These are phyloP conservation scores for Periophthalmodon schlosseri DNA, from an alignment of 2,113 vertebrate species.

Conservation along the genomic window DNA sequence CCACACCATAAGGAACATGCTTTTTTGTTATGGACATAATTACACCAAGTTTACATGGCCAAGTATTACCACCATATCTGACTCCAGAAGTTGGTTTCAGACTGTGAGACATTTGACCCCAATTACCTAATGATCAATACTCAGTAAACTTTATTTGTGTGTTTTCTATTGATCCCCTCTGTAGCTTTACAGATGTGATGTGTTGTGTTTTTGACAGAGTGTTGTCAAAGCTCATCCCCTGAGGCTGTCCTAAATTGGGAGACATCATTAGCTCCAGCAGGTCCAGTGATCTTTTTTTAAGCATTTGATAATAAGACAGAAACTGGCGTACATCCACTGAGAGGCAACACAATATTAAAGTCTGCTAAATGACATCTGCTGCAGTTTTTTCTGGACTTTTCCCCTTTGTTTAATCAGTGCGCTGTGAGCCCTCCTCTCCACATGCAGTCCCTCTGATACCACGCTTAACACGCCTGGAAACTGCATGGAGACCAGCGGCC, in stretches of 20 bases:
- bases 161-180: not conserved
- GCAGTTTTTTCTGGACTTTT: conserved; percentile 40
- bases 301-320: conserved; percentile 64
- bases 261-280: conserved; percentile 56
- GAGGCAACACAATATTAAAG: conserved; percentile 57
- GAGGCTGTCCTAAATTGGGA: conserved; percentile 60
- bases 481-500: conserved; percentile 35
- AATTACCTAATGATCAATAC: no score
- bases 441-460: conserved; percentile 35
- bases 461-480: not conserved
- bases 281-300: conserved; percentile 61
- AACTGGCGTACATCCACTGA: conserved; percentile 46
- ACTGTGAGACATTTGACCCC: no score
- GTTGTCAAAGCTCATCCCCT: conserved; percentile 37
- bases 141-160: not conserved
- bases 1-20: no score
- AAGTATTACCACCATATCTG: no score
- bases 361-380: conserved; percentile 65
- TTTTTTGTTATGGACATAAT: no score
- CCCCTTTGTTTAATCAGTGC: conserved; percentile 55
- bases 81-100: no score
- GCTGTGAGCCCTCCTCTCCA: conserved; percentile 20
- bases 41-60: no score
- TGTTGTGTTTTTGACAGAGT: conserved; percentile 18
- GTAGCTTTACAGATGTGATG: not conserved